A percentile compares a stretch with the other conserved stretches of the same genome.
Evolutionary conservation across 2,797 vertebrate species (phyloP).

Genomic region (Sebastes taczanowskii): DNA sequence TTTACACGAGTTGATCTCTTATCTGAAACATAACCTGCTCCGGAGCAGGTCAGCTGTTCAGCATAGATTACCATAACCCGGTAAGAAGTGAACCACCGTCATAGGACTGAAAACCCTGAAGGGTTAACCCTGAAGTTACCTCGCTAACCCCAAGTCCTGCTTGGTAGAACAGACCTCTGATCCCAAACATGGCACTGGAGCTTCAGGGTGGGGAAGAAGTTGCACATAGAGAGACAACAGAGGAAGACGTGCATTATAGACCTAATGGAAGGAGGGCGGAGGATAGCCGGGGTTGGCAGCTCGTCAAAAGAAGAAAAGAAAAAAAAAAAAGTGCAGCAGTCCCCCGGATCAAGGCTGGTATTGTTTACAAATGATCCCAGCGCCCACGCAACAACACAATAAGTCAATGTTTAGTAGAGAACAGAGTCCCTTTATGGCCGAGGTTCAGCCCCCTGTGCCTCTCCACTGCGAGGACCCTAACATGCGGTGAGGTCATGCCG

Average conservation of each 20-base stretch:
- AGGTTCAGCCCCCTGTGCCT: slow-evolving; percentile 55
- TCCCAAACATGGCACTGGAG: slow-evolving; percentile 2
- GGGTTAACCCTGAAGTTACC: no score
- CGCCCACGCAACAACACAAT: slow-evolving; percentile 74
- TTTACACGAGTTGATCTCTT: no score
- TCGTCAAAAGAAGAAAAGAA: slow-evolving; percentile 19
- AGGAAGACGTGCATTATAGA: slow-evolving; percentile 21
- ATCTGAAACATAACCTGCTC: no score
- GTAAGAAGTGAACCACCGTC: no score
- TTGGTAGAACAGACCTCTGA: slow-evolving; percentile 18
- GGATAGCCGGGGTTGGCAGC: slow-evolving; percentile 7
- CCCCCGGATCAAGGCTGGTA: slow-evolving; percentile 71
- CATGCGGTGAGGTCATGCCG: slow-evolving; percentile 61
- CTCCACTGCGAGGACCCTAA: slow-evolving; percentile 45
- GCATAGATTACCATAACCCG: no score
- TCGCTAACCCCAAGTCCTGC: no score
- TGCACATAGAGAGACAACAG: slow-evolving; percentile 6
- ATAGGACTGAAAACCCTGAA: no score
- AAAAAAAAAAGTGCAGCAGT: slow-evolving; percentile 34
- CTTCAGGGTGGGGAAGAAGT: neutral
- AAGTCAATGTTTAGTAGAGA: slow-evolving; percentile 75
- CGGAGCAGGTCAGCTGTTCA: no score
- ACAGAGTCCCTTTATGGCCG: slow-evolving; percentile 73
- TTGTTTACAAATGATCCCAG: slow-evolving; percentile 81
- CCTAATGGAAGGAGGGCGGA: slow-evolving; percentile 11